These are phyloP conservation scores for Acrocyrtus sp. DNA, from an alignment of 2,888 invertebrate species.

Conservation along the genomic window DNA sequence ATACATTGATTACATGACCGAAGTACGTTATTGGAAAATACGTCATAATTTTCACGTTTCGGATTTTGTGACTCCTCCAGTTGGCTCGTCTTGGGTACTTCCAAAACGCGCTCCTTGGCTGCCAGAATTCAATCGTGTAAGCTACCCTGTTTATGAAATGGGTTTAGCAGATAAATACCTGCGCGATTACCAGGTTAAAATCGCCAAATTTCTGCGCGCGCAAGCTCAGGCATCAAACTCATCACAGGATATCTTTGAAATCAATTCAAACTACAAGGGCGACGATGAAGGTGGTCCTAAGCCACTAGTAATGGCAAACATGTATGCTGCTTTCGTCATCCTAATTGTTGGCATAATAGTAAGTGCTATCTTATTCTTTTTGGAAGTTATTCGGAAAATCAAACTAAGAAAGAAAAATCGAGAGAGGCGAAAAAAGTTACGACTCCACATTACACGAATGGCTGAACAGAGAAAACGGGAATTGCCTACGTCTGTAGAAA, in stretches of 20 bases:
- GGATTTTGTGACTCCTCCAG: conserved; percentile 61
- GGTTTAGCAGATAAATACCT: conserved; percentile 57
- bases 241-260: conserved; percentile 52
- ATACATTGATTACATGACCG: conserved; percentile 60
- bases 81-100: conserved; percentile 61
- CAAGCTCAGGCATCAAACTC: conserved; percentile 50
- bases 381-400: conserved; percentile 34
- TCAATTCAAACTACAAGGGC: conserved; percentile 54
- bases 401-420: conserved; percentile 7
- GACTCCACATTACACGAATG: conserved; percentile 9
- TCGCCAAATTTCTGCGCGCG: conserved; percentile 46
- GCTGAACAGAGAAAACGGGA: background rate
- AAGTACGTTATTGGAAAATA: conserved; percentile 60
- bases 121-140: conserved; percentile 50
- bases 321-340: conserved; percentile 60
- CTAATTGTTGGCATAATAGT: conserved; percentile 50
- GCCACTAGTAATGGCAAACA: conserved; percentile 56
- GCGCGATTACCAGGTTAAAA: conserved; percentile 49
- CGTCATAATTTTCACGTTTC: conserved; percentile 56
- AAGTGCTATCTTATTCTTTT: conserved; percentile 8
- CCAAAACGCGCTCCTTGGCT: conserved; percentile 59
- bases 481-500: no score
- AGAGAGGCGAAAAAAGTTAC: background rate
- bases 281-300: conserved; percentile 50
- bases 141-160: conserved; percentile 57